Evolutionary conservation across 2,888 invertebrate species (phyloP).

Genomic region (Micoletzkya japonica): DNA sequence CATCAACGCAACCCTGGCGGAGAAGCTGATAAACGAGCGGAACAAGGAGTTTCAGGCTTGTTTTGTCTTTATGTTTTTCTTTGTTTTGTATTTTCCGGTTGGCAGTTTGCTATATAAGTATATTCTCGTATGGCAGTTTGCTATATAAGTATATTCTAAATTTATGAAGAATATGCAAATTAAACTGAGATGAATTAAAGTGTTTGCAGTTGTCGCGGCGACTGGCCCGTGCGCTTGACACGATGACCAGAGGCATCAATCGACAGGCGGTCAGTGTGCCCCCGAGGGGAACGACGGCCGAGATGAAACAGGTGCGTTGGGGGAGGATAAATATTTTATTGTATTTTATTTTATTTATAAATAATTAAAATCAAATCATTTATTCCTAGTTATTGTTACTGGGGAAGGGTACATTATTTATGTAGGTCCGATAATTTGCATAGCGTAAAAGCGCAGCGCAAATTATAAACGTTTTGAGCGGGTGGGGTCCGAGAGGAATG

Average conservation of each 20-base stretch:
- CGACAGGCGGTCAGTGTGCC: constrained; percentile 93
- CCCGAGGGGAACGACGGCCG: constrained; percentile 72
- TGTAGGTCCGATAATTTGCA: too few species aligned
- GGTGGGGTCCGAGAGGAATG: too few species aligned
- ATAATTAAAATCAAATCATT: too few species aligned
- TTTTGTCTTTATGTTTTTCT: neutral
- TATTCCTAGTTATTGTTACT: too few species aligned
- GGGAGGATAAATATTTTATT: too few species aligned
- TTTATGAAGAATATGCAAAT: too few species aligned
- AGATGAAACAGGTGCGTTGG: constrained; percentile 56
- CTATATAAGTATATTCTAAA: too few species aligned
- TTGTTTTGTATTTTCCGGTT: neutral
- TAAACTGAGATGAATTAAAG: neutral
- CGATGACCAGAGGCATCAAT: constrained; percentile 89
- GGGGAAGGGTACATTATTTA: too few species aligned
- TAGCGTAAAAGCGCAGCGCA: too few species aligned
- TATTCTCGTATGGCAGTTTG: constrained; percentile 81
- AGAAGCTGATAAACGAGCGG: constrained; percentile 94
- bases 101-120: neutral
- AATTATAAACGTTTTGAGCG: too few species aligned
- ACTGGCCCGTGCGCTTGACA: constrained; percentile 93
- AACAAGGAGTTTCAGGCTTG: constrained; percentile 79
- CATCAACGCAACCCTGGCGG: constrained; percentile 85
- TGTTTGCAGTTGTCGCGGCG: constrained; percentile 69
- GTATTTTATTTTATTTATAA: too few species aligned